phyloP scores from a whole-genome alignment of 1,140 invertebrate genomes.

The Sarcophaga peregrina region DNA sequence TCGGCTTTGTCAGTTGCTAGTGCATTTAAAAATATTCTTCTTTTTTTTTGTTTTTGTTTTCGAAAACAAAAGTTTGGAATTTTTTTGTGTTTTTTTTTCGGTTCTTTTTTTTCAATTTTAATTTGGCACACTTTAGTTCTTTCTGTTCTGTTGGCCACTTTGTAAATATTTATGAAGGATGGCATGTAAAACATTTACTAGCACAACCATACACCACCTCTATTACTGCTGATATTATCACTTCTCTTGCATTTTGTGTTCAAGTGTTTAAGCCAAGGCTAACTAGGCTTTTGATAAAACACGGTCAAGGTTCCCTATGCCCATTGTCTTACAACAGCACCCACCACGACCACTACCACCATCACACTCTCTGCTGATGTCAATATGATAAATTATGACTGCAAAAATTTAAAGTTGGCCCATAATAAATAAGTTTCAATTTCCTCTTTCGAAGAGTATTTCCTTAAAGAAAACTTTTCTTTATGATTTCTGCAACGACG shows the following conservation, averaged over 20 bases:
- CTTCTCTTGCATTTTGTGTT: no score
- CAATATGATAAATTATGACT: not conserved
- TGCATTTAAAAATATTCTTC: not conserved
- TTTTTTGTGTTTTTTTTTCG: no score
- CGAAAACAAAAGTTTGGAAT: no score
- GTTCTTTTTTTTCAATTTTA: not conserved
- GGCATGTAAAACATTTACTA: not conserved
- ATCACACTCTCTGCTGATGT: not conserved
- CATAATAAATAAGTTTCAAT: slow-evolving; percentile 6
- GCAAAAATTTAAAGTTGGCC: no score
- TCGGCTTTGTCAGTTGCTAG: not conserved
- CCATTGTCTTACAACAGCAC: no score
- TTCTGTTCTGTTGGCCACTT: not conserved
- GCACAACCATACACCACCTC: not conserved
- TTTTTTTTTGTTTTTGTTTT: not conserved
- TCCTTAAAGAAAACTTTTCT: not conserved
- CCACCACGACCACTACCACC: no score
- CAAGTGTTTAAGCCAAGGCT: not conserved
- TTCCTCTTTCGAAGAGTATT: not conserved
- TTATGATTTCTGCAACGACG: not conserved
- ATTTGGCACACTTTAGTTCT: not conserved
- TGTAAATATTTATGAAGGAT: not conserved
- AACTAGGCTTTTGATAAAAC: not conserved
- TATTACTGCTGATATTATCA: not conserved
- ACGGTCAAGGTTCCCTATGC: not conserved